Evolutionary conservation across 2,888 invertebrate genomes (phyloP), one percentile per base, ranked within the genome.

Genomic region (Drosophila aldrichi): DNA sequence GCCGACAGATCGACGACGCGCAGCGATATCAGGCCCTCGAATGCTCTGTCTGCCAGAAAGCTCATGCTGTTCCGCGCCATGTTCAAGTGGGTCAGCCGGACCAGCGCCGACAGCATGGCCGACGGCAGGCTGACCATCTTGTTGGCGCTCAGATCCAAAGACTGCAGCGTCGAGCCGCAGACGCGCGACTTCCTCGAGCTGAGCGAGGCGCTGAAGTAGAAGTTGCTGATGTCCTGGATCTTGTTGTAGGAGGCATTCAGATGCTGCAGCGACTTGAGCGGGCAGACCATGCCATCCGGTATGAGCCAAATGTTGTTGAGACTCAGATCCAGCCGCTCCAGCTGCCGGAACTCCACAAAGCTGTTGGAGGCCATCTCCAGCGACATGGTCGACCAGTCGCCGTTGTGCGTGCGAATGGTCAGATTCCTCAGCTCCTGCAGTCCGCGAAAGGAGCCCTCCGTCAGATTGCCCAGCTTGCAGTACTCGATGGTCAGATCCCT

Each of bases 291-390:
- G 90, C 96, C 96, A 90, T 96, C 96, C 36, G 97, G 97, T 90
- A 97, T 96, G 61, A 96, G 96, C 96, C 97, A 97, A 90, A 97
- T 97, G 93, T 97, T 97, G 93, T 97, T 97, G 90, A 95, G 95
- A 91, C 97, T 97, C 80, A 98, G 94, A 92, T 98, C 97, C 82
- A 97, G 94, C 81, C 96, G 95, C 93, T 97, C 97, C 82, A 97
- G 94, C 92, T 97, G 96, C 60, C 96, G 94, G 79, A 97, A 96
- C 83, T 95, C 94, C 95, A 73, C 95, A 92, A 97, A 97, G 90
- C 96, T 96, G 82, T 96, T 96, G 63, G 95, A 94, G 79, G 96
- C 95, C 91, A 97, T 95, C 92, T 97, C 97, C 92, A 98, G 94
- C 88, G 96, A 96, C 95, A 97, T 96, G 57, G 96, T 96, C 32